Evolutionary conservation across 2,888 invertebrate species (phyloP).

Genomic region (Miltochrista miniata): DNA sequence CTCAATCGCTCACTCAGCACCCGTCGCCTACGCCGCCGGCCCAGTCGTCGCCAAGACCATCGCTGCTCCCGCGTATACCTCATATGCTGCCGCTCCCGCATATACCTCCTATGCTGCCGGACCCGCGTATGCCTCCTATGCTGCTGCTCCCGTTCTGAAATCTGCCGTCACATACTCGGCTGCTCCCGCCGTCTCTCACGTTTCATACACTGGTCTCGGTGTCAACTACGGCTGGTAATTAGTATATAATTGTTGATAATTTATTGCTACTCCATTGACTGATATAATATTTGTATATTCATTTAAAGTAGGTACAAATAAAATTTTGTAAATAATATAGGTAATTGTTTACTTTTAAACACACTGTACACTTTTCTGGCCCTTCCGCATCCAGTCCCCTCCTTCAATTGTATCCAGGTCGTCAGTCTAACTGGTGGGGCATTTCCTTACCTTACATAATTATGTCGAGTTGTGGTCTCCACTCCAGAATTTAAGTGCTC

Average conservation of each 20-base stretch:
- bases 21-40: slow-evolving; percentile 31
- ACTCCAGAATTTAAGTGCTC: too few relatives aligned
- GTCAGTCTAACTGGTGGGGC: too few relatives aligned
- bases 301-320: background rate
- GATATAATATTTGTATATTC: background rate
- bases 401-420: too few relatives aligned
- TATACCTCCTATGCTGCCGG: slow-evolving; percentile 22
- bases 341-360: too few relatives aligned
- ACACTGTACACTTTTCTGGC: too few relatives aligned
- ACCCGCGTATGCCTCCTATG: slow-evolving; percentile 48
- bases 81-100: slow-evolving; percentile 24
- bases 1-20: slow-evolving; percentile 30
- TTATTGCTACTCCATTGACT: slow-evolving; percentile 8
- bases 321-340: background rate
- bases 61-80: slow-evolving; percentile 21
- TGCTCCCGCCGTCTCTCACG: slow-evolving; percentile 62
- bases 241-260: slow-evolving; percentile 25
- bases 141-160: slow-evolving; percentile 51
- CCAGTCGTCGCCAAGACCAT: slow-evolving; percentile 39
- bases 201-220: slow-evolving; percentile 85
- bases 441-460: too few relatives aligned
- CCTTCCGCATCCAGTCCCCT: too few relatives aligned
- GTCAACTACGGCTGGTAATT: slow-evolving; percentile 72
- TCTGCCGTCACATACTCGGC: slow-evolving; percentile 64
- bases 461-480: too few relatives aligned